Evolutionary conservation across 2,113 vertebrate species (phyloP).

Genomic region (Protobothrops mucrosquamatus): DNA sequence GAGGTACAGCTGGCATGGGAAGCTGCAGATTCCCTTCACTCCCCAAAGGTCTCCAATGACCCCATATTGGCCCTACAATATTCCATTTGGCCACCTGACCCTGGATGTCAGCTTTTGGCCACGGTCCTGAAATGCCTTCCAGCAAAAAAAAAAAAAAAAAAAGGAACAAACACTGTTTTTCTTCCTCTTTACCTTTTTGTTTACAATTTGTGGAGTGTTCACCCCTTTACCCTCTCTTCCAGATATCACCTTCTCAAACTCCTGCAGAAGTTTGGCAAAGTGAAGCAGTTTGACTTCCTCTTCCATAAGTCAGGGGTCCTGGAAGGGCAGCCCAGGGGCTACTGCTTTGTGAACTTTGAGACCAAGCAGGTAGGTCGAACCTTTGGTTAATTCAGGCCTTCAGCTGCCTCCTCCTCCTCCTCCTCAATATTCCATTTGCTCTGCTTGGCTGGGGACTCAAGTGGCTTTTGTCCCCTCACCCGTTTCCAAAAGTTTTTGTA

Average conservation of each 20-base stretch:
- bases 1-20: neutral
- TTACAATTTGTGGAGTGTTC: neutral
- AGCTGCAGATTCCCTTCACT: neutral
- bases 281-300: constrained; percentile 98
- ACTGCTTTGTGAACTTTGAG: constrained; percentile 98
- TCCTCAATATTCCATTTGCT: too few species aligned
- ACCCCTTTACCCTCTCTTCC: constrained; percentile 30
- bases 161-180: accelerated
- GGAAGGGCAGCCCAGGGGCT: constrained; percentile 94
- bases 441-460: too few species aligned
- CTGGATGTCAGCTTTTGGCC: neutral
- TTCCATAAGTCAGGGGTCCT: constrained; percentile 96
- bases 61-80: neutral
- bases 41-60: neutral
- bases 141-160: too few species aligned
- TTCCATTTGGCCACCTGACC: neutral
- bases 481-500: too few species aligned
- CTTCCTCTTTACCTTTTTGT: neutral
- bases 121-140: neutral
- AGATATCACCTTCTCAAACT: constrained; percentile 96
- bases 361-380: constrained; percentile 83
- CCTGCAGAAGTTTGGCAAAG: constrained; percentile 94
- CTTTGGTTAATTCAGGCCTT: neutral
- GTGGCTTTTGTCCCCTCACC: neutral
- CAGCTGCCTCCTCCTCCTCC: neutral